phyloP scores from a whole-genome alignment of 92 coral and sea anemone species.

The Pocillopora grandis region DNA sequence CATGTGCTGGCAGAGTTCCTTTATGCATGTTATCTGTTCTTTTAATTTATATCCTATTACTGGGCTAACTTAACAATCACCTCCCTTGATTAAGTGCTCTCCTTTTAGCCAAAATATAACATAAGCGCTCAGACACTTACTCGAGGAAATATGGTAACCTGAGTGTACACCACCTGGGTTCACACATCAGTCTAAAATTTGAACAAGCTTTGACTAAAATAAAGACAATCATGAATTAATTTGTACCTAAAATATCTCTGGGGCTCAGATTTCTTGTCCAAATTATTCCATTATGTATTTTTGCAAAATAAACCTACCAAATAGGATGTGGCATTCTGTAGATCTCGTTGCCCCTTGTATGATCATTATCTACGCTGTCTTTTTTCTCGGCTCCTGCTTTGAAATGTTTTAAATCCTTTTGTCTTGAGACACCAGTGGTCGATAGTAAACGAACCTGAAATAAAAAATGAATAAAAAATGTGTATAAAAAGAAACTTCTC shows the following conservation, averaged over 20 bases:
- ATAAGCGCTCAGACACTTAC: too few relatives aligned
- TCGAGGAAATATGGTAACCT: too few relatives aligned
- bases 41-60: too few relatives aligned
- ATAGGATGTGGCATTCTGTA: conserved; percentile 85
- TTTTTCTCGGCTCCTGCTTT: conserved; percentile 20
- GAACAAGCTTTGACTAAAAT: too few relatives aligned
- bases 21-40: too few relatives aligned
- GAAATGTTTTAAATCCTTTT: conserved; percentile 25
- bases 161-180: not conserved
- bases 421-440: conserved; percentile 6
- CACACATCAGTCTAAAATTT: too few relatives aligned
- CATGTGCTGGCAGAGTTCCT: too few relatives aligned
- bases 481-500: not conserved
- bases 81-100: not conserved
- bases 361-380: conserved; percentile 13
- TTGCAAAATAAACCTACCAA: conserved; percentile 52
- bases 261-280: too few relatives aligned
- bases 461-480: not conserved
- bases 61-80: too few relatives aligned
- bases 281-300: not conserved
- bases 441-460: conserved; percentile 8
- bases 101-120: too few relatives aligned
- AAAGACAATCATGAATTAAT: too few relatives aligned
- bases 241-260: too few relatives aligned
- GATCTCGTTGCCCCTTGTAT: conserved; percentile 28